Base-by-base conservation (phyloP, 1,140 invertebrate genomes). In the Bombus sibiricus region DNA sequence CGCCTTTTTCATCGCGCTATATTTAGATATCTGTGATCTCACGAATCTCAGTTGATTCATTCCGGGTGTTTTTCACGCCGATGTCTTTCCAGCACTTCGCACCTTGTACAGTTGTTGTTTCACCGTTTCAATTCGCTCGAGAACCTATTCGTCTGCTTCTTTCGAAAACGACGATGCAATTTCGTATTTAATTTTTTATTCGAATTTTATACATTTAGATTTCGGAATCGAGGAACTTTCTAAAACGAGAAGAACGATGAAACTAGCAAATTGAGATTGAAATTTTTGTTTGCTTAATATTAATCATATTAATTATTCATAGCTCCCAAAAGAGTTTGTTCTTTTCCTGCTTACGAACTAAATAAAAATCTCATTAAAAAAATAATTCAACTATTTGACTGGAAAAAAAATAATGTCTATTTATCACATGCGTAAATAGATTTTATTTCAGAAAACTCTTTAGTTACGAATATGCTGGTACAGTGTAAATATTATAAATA, bases 21-120 rank as follows among this genome's bases (percentile, higher is more conserved):
- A 80, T 62, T 80, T 85, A 64, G 41, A 85, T 34, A 59, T 28
- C 64, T 64, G 18, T 8, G 62, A 43, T 78, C 68, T 81, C 15
- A 43, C 8, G 39, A 81, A 81, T 43, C 64, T 39, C 39, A 6
- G 39, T 10, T 85, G 77, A 85, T 57, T 85, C 83, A 73, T 85
- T 10, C 37, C 28, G 32, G 9, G 4, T n/a, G 25, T 72, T 66
- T 79, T 47, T 76, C 39, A 25, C 59, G 62, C n/a, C 43, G 34
- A 37, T 18, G 34, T 39, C 2, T 15, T 13, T 41, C 25, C 2
- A 41, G 22, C 3, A 22, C 2, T n/a, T 62, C 1, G 12, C 59
- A 62, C 12, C 25, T n/a, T 59, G 3, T 12, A 22, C 9, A 25
- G 3, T 0, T 15, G 10, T 69, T 69, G 18, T 25, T 37, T 32